Evolutionary conservation across 2,113 vertebrate genomes (phyloP).

Genomic region (Chaetodon auriga): DNA sequence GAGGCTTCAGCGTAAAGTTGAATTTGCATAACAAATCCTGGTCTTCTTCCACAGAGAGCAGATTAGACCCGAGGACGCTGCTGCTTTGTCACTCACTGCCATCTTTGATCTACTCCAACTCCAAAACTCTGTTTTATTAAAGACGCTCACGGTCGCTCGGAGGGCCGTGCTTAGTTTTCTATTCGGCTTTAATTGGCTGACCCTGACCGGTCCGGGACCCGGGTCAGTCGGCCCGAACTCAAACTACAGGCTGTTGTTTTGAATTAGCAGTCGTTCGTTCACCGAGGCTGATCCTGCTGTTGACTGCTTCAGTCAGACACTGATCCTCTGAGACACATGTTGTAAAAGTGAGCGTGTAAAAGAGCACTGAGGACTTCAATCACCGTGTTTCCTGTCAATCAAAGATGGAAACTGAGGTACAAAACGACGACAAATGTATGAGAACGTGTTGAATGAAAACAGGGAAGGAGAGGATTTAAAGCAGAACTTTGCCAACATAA

Average conservation of each 20-base stretch:
- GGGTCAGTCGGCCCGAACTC: neutral
- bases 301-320: neutral
- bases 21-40: slow-evolving; percentile 42
- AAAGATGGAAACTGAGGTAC: too few relatives aligned
- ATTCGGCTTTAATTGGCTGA: slow-evolving; percentile 25
- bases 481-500: too few relatives aligned
- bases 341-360: neutral
- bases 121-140: neutral
- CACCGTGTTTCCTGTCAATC: too few relatives aligned
- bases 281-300: neutral
- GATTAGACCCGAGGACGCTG: slow-evolving; percentile 17
- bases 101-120: slow-evolving; percentile 6
- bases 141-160: neutral
- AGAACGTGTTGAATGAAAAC: neutral
- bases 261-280: slow-evolving; percentile 5
- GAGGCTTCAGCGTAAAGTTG: slow-evolving; percentile 5
- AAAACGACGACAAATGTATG: too few relatives aligned
- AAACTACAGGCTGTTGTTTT: slow-evolving; percentile 19
- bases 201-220: neutral
- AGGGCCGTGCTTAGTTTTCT: neutral
- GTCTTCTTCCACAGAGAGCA: slow-evolving; percentile 21
- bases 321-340: neutral
- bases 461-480: neutral
- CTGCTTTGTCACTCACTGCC: slow-evolving; percentile 2
- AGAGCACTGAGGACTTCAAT: too few relatives aligned